Evolutionary conservation across 2,797 vertebrate species (phyloP).

Genomic region (Glyptemys insculpta): DNA sequence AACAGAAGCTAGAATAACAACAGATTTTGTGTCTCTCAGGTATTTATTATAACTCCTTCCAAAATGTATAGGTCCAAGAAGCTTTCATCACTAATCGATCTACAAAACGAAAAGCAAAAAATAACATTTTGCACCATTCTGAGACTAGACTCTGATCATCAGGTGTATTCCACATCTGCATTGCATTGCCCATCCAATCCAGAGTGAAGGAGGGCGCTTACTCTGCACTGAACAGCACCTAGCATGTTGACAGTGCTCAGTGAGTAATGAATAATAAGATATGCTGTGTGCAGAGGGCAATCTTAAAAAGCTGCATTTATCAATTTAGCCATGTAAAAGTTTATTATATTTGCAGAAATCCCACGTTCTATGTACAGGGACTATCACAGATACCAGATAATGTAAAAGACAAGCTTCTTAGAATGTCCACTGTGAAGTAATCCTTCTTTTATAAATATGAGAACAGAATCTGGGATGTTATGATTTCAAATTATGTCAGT

Average conservation of each 20-base stretch:
- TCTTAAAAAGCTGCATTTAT: not conserved
- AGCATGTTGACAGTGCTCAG: not conserved
- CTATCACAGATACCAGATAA: not conserved
- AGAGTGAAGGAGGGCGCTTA: not conserved
- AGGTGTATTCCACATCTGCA: not conserved
- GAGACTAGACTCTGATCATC: not conserved
- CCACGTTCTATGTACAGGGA: not conserved
- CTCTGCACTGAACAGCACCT: not conserved
- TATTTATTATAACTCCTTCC: not conserved
- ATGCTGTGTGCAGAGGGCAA: not conserved
- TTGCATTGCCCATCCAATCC: not conserved
- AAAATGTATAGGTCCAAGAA: not conserved
- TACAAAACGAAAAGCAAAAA: not conserved
- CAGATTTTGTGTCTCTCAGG: not conserved
- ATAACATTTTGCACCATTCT: not conserved
- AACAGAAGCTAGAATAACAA: not conserved
- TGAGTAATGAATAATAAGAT: not conserved
- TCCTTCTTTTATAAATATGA: not conserved
- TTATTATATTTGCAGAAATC: not conserved
- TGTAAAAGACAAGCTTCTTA: not conserved
- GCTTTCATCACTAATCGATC: not conserved
- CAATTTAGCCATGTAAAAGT: rapidly evolving
- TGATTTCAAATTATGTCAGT: constrained; percentile 4
- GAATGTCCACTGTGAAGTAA: not conserved
- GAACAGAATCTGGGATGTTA: not conserved